Base-by-base conservation (phyloP, 1,140 invertebrate species). In the Zaprionus kolodkinae region DNA sequence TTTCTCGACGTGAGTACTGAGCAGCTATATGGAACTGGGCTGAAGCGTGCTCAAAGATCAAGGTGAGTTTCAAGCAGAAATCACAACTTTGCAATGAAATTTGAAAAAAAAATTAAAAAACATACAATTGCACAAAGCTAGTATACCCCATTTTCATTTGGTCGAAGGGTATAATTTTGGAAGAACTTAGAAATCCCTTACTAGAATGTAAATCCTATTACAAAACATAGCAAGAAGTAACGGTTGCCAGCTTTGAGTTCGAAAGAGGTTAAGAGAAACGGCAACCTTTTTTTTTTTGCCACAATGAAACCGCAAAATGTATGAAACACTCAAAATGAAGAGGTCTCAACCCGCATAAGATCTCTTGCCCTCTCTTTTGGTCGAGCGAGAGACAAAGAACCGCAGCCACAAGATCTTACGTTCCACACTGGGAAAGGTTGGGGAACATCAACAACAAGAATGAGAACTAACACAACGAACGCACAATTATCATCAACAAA, bases 231-330 rank as follows among this genome's bases (percentile, higher is more conserved):
- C 33, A 33, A n/a, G 45, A 25, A n/a, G 45, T 72, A 76, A 76
- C 73, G 61, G 73, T 71, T 43, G 10, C 4, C 48, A 55, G 45
- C 68, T 71, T 60, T 65, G 68, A 76, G 73, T 54, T 76, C 6
- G 38, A 43, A 43, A 43, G 45, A 21, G 45, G 66, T 33, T 21
- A 27, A 52, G 21, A 17, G 6, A 33, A 33, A 15, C 17, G 33
- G 27, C 5, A 43, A 43, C 6, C 40, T 6, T 43, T 43, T 48
- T 45, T 21, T 52, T 27, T 21, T 43, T 30, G 54, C 33, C 45
- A 66, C 65, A 74, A 57, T 78, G 72, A 78, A 78, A 78, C 76
- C 76, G 66, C 76, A 78, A 69, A 72, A 74, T 74, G 74, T 70
- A 74, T 74, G 70, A 77, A 77, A 73, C 54, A 69, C 70, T 77